Conservation (phyloP, 1,140 invertebrate genomes). For the Hydropsyche tenuis region DNA sequence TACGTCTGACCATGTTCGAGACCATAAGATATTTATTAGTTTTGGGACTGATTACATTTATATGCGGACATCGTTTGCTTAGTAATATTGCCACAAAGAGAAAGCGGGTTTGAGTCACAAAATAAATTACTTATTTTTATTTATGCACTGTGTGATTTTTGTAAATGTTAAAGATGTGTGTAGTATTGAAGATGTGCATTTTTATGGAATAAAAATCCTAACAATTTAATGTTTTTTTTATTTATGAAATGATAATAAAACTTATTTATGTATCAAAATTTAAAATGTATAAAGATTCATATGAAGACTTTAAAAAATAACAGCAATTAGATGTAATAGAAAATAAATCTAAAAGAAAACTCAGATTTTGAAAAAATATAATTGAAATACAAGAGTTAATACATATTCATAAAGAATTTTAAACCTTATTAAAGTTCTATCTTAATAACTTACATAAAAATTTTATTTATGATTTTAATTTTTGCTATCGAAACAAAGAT, state of each 20-base stretch:
- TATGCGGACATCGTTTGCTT: conserved; percentile 90
- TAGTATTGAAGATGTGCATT: not conserved
- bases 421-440: no score
- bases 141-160: conserved; percentile 16
- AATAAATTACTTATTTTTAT: not conserved
- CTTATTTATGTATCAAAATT: no score
- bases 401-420: no score
- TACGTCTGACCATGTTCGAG: conserved; percentile 93
- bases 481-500: no score
- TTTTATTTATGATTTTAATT: no score
- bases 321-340: no score
- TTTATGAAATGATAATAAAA: conserved; percentile 1
- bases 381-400: no score
- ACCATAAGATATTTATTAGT: conserved; percentile 90
- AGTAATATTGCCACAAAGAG: conserved; percentile 70
- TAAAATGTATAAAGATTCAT: no score
- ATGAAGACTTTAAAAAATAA: no score
- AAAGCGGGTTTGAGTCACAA: conserved; percentile 50
- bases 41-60: conserved; percentile 85
- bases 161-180: conserved; percentile 1
- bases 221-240: not conserved
- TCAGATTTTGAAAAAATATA: no score
- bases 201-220: not conserved
- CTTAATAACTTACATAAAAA: no score
- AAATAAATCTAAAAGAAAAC: no score